Conservation (phyloP, 2,113 vertebrate genomes). For the Pantherophis guttatus region DNA sequence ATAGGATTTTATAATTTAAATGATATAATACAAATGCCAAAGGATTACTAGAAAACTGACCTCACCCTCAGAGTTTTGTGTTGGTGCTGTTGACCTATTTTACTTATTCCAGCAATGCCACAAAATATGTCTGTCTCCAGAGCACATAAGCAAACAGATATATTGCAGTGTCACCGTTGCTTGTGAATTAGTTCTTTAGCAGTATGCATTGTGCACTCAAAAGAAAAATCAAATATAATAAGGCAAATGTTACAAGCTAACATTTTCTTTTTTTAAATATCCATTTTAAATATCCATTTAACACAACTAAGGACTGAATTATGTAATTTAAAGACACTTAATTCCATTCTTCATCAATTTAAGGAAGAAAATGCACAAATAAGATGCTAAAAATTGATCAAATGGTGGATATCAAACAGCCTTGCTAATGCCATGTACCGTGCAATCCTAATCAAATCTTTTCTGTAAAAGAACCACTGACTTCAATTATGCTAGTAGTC, state of each 20-base stretch:
- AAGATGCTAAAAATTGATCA: neutral
- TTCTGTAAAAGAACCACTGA: neutral
- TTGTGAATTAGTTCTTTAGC: neutral
- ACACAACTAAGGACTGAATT: neutral
- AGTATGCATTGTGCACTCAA: neutral
- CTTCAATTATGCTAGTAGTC: neutral
- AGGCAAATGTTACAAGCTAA: neutral
- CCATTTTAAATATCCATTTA: neutral
- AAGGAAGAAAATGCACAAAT: neutral
- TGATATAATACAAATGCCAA: slow-evolving; percentile 45
- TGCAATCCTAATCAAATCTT: neutral
- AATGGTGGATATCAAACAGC: neutral
- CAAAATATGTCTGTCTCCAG: slow-evolving; percentile 2
- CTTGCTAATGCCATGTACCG: neutral
- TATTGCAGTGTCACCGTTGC: slow-evolving; percentile 4
- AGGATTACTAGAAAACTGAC: slow-evolving; percentile 35
- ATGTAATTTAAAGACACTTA: neutral
- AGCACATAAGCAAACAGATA: slow-evolving; percentile 20
- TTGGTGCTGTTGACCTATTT: slow-evolving; percentile 17
- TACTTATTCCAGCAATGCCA: slow-evolving; percentile 32
- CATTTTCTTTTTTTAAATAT: neutral
- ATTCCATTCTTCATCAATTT: neutral
- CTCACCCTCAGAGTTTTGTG: slow-evolving; percentile 32
- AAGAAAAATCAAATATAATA: neutral
- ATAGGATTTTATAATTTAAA: slow-evolving; percentile 57